phyloP scores from a whole-genome alignment of 2,113 vertebrate species.

The Ptyas mucosa region DNA sequence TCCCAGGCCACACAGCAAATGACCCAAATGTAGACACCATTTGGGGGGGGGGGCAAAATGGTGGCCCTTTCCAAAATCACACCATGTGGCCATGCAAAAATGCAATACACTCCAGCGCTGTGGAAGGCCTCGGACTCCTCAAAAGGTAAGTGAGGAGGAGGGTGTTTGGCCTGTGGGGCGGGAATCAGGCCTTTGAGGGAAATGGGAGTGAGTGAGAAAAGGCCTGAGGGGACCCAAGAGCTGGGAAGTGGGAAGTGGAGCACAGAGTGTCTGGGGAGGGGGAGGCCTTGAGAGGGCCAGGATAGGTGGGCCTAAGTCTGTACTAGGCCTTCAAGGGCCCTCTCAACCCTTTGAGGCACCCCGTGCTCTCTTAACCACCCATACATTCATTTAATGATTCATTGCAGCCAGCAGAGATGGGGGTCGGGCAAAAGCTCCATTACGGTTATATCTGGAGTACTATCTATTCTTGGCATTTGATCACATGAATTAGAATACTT shows the following conservation, averaged over 20 bases:
- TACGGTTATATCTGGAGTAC: no score
- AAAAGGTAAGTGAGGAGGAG: background rate
- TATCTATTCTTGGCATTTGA: background rate
- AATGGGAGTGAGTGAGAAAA: no score
- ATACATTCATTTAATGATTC: no score
- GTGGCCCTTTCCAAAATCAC: background rate
- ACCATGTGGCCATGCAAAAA: background rate
- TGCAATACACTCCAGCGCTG: background rate
- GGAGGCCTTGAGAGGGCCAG: background rate
- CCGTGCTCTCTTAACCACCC: no score
- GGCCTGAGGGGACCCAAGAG: background rate
- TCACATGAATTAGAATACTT: background rate
- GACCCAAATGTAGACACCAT: background rate
- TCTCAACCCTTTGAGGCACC: no score
- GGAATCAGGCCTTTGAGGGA: background rate
- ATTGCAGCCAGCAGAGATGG: no score
- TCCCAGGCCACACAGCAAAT: background rate
- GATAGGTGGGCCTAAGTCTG: background rate
- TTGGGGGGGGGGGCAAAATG: background rate
- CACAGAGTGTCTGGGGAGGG: background rate
- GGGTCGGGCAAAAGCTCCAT: no score
- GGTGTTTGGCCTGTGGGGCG: background rate
- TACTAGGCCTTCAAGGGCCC: background rate
- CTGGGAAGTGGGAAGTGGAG: background rate
- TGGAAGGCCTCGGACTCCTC: background rate